Evolutionary conservation across 2,113 vertebrate genomes (phyloP).

Genomic region (Ia io): DNA sequence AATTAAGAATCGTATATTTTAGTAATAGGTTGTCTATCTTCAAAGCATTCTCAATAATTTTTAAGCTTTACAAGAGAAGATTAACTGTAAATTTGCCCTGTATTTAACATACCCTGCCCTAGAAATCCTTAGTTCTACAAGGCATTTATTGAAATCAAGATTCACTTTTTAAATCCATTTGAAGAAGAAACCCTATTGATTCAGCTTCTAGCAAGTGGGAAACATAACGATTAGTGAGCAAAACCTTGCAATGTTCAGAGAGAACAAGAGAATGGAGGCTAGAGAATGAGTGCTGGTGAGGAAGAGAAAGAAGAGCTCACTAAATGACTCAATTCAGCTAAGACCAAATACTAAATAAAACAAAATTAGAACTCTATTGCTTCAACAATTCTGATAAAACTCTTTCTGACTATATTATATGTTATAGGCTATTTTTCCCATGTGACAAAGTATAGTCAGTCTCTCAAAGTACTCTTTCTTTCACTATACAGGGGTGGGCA

Average conservation of each 20-base stretch:
- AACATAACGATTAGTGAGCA: constrained; percentile 44
- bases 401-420: not conserved
- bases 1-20: not conserved
- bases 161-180: constrained; percentile 46
- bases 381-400: not conserved
- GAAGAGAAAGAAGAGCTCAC: not conserved
- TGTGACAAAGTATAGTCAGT: not conserved
- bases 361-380: not conserved
- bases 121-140: constrained; percentile 48
- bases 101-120: constrained; percentile 50
- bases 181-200: constrained; percentile 53
- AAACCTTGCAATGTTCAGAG: not conserved
- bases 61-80: constrained; percentile 18
- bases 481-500: not conserved
- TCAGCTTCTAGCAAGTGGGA: constrained; percentile 17
- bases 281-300: not conserved
- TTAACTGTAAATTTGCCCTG: constrained; percentile 21
- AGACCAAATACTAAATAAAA: not conserved
- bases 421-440: not conserved
- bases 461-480: not conserved
- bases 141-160: constrained; percentile 60
- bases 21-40: constrained; percentile 18
- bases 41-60: constrained; percentile 27
- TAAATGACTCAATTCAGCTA: not conserved
- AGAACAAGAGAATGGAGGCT: not conserved